phyloP scores from a whole-genome alignment of 2,113 vertebrate genomes.

The Petrocephalus microphthalmus region DNA sequence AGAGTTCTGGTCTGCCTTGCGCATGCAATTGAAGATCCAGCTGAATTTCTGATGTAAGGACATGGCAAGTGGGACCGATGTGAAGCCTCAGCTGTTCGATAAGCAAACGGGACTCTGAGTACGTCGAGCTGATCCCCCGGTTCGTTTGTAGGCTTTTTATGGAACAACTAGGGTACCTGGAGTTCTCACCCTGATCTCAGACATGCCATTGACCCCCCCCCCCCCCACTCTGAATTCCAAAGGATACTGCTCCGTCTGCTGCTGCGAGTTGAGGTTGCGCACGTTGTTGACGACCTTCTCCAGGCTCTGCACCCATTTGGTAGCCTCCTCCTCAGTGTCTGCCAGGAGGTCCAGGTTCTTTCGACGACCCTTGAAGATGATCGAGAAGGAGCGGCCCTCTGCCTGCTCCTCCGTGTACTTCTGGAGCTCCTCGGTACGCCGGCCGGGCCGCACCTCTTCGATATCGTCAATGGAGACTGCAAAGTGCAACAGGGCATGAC shows the following conservation, averaged over 20 bases:
- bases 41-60: conserved; percentile 70
- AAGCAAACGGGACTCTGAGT: not conserved
- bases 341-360: conserved; percentile 90
- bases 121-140: not conserved
- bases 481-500: not conserved
- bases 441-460: conserved; percentile 73
- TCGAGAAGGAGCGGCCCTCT: conserved; percentile 79
- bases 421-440: conserved; percentile 82
- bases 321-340: conserved; percentile 66
- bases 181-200: not conserved
- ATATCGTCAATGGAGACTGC: conserved; percentile 86
- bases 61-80: not conserved
- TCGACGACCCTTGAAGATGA: conserved; percentile 81
- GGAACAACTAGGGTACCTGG: not conserved
- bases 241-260: conserved; percentile 95
- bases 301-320: conserved; percentile 79
- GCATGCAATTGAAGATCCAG: conserved; percentile 85
- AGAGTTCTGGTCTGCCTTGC: conserved; percentile 85
- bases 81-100: not conserved
- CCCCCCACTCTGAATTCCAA: conserved; percentile 16
- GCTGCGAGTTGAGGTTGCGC: conserved; percentile 65
- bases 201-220: not conserved
- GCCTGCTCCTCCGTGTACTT: conserved; percentile 77
- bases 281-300: conserved; percentile 69
- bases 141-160: not conserved